These are phyloP conservation scores for Seriola rivoliana DNA, from an alignment of 2,113 vertebrate species.

Conservation along the genomic window DNA sequence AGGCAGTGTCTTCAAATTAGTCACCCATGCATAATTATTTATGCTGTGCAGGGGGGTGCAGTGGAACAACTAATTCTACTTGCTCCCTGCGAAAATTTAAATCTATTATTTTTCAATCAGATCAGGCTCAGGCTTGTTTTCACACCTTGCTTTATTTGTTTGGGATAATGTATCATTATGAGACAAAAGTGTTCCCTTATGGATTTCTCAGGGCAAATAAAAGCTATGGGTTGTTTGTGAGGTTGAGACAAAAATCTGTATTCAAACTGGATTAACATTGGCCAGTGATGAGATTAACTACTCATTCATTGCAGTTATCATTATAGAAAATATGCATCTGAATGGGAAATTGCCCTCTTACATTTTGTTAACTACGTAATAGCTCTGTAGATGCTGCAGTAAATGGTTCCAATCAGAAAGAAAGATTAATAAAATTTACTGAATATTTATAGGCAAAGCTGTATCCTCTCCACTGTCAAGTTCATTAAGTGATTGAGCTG, in stretches of 20 bases:
- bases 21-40: conserved; percentile 95
- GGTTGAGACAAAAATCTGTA: conserved; percentile 51
- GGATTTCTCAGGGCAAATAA: conserved; percentile 70
- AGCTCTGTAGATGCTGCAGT: conserved; percentile 14
- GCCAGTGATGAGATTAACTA: conserved; percentile 49
- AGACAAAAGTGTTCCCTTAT: conserved; percentile 67
- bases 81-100: conserved; percentile 92
- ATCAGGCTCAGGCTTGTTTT: conserved; percentile 82
- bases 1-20: conserved; percentile 94
- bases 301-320: conserved; percentile 17
- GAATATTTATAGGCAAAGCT: conserved; percentile 29
- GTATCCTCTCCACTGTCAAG: conserved; percentile 73
- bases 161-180: conserved; percentile 74
- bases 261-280: conserved; percentile 48
- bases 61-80: conserved; percentile 94
- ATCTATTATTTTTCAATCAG: conserved; percentile 84
- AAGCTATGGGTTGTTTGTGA: conserved; percentile 40
- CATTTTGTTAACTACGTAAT: conserved; percentile 29
- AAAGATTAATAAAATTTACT: conserved; percentile 33
- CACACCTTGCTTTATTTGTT: conserved; percentile 84
- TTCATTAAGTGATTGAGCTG: conserved; percentile 82
- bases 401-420: conserved; percentile 36
- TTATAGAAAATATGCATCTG: conserved; percentile 15
- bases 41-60: conserved; percentile 88
- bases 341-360: not conserved